Evolutionary conservation across 2,113 vertebrate species (phyloP), one percentile per base, ranked within the genome.

Genomic region (Clarias gariepinus): DNA sequence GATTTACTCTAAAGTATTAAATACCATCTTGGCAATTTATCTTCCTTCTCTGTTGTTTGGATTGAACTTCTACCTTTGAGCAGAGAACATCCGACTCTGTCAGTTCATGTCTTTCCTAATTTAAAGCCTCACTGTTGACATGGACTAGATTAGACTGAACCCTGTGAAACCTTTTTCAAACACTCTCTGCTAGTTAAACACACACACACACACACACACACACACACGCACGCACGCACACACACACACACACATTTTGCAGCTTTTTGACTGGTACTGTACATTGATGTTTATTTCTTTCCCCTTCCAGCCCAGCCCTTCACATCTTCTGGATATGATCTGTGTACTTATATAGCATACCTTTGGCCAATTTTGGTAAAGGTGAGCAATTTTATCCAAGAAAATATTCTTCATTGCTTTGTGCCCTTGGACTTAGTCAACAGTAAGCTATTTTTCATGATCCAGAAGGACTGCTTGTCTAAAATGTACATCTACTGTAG

Each of bases 41-140:
- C n/a, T 79, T 69, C 21, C 23, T 61, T 86, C 25, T 19, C 33
- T 60, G 53, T 30, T 58, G 28, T 81, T 41, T 63, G 76, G 55
- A 73, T 87, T 64, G 58, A 74, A 82, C 79, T 36, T 82, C 80
- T 53, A 76, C 30, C 19, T 81, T 19, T 10, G 41, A 36, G 55
- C 57, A 60, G 57, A 58, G 79, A 33, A 63, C 79, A 61, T 41
- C 13, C 19, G 21, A 63, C 57, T 41, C 41, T 60, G 13, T 25
- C 81, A 68, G 74, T 53, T 85, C 77, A 47, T 23, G 77, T 85
- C 82, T 85, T 55, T 69, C 9, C 60, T 88, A 85, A 85, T 85
- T 88, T 74, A 84, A 60, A 84, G 87, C 77, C 76, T 85, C 77
- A 63, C 52, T 85, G 76, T 61, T 88, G 77, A 85, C 79, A 85